phyloP scores from a whole-genome alignment of 2,113 vertebrate species.

The Melanerpes aurifrons region DNA sequence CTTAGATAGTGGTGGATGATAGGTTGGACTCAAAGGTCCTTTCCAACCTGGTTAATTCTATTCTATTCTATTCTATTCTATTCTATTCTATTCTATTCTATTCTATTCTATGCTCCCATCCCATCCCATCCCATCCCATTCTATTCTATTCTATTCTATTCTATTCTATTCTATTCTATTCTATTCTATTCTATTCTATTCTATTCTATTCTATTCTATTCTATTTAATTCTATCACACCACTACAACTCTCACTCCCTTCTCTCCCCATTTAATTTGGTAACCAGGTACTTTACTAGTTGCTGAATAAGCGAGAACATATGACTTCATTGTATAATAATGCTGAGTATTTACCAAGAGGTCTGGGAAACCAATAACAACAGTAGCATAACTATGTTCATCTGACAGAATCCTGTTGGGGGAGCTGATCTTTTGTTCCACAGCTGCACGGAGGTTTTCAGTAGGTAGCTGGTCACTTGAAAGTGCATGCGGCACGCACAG shows the following conservation, averaged over 20 bases:
- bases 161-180: too few relatives aligned
- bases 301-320: neutral
- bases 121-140: too few relatives aligned
- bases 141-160: too few relatives aligned
- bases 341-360: conserved; percentile 85
- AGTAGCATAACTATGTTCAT: conserved; percentile 82
- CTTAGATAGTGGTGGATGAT: too few relatives aligned
- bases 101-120: too few relatives aligned
- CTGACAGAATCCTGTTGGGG: conserved; percentile 90
- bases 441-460: conserved; percentile 91
- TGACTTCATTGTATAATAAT: conserved; percentile 13
- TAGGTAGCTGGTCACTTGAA: conserved; percentile 88
- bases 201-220: too few relatives aligned
- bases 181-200: too few relatives aligned
- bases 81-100: too few relatives aligned
- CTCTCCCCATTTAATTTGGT: neutral
- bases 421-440: conserved; percentile 92
- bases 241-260: neutral
- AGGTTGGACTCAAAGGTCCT: too few relatives aligned
- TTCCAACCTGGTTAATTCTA: too few relatives aligned
- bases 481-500: conserved; percentile 79
- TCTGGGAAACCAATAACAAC: conserved; percentile 93
- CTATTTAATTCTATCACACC: too few relatives aligned
- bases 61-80: too few relatives aligned
- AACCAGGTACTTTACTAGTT: neutral